Percentiles rank a stretch among this genome's conserved stretches.
Conservation (phyloP, 2,113 vertebrate genomes). For the Melanerpes aurifrons region DNA sequence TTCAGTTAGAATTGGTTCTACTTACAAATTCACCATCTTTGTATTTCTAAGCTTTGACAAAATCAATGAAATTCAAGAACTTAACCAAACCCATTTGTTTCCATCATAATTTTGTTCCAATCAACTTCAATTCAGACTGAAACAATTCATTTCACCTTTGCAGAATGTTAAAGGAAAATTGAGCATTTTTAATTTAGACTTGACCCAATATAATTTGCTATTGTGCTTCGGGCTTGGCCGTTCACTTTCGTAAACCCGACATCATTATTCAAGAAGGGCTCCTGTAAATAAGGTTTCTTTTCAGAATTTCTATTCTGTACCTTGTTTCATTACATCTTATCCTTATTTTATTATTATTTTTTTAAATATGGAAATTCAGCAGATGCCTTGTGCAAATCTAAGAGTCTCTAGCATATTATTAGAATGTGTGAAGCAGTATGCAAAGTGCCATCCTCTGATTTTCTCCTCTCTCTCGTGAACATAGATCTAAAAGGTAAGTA, state of each 20-base stretch:
- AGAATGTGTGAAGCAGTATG: conserved; percentile 9
- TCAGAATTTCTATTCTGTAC: not conserved
- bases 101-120: not conserved
- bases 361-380: not conserved
- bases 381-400: not conserved
- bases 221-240: not conserved
- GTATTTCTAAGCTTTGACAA: not conserved
- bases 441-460: not conserved
- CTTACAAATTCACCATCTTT: not conserved
- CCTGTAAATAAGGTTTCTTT: not conserved
- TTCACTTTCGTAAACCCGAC: not conserved
- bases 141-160: not conserved
- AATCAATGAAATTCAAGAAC: not conserved
- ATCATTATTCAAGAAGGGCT: not conserved
- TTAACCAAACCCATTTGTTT: not conserved
- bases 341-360: not conserved
- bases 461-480: not conserved
- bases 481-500: not conserved
- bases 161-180: not conserved
- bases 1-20: not conserved
- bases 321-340: not conserved
- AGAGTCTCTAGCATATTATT: not conserved
- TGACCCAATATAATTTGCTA: not conserved
- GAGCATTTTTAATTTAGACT: not conserved
- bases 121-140: not conserved